These are phyloP conservation scores for Sinocyclocheilus rhinocerous DNA, from an alignment of 2,113 vertebrate species.

Conservation along the genomic window DNA sequence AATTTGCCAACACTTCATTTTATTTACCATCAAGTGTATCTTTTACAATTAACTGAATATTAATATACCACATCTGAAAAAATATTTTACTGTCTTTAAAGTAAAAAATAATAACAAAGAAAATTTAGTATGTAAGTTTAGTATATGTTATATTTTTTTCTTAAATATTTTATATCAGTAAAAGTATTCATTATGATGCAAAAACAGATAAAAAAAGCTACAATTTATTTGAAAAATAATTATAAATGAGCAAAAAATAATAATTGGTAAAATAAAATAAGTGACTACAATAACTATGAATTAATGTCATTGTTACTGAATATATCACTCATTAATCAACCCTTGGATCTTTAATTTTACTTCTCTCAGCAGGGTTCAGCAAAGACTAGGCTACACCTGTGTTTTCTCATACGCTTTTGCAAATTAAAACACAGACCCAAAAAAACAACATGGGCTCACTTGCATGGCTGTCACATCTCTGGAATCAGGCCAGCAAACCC, in stretches of 20 bases:
- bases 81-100: neutral
- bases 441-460: slow-evolving; percentile 32
- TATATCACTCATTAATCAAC: neutral
- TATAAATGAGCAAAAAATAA: neutral
- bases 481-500: slow-evolving; percentile 60
- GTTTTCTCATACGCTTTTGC: slow-evolving; percentile 24
- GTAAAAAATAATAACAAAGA: neutral
- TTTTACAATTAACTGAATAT: neutral
- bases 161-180: too few species aligned
- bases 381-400: slow-evolving; percentile 3
- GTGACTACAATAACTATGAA: too few species aligned
- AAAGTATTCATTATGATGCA: too few species aligned
- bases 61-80: neutral
- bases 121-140: neutral
- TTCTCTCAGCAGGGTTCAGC: slow-evolving; percentile 49
- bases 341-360: slow-evolving; percentile 56
- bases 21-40: neutral
- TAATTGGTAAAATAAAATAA: too few species aligned
- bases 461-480: slow-evolving; percentile 65
- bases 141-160: neutral
- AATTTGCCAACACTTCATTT: too few species aligned
- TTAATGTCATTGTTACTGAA: neutral
- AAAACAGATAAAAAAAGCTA: too few species aligned
- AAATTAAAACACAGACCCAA: slow-evolving; percentile 28
- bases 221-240: neutral